Conservation (phyloP, 2,888 invertebrate species). For the Netelia inedita region DNA sequence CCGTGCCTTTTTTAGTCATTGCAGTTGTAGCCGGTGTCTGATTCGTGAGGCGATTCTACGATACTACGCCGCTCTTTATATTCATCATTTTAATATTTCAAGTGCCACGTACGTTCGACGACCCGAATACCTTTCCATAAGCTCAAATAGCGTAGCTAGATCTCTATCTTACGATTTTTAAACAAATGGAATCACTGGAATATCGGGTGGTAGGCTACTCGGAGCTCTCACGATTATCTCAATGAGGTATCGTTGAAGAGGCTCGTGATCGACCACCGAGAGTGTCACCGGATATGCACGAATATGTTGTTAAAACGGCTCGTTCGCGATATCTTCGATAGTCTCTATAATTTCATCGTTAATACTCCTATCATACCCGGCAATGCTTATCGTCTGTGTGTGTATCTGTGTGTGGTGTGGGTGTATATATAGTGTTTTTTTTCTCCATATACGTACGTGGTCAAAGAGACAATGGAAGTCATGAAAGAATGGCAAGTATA, state of each 20-base stretch:
- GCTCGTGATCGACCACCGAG: constrained; percentile 18
- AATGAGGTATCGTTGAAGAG: constrained; percentile 15
- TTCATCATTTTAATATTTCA: no score
- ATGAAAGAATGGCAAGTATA: constrained; percentile 66
- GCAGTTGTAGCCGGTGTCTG: background rate
- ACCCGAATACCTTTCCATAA: no score
- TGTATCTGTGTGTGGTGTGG: no score
- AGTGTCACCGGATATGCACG: constrained; percentile 23
- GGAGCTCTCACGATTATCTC: constrained; percentile 25
- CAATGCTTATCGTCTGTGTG: constrained; percentile 39
- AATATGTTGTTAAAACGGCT: constrained; percentile 21
- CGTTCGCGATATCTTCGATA: constrained; percentile 43
- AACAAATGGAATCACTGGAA: constrained; percentile 66
- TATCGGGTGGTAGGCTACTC: constrained; percentile 48
- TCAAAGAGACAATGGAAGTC: constrained; percentile 66
- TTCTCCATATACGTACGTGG: constrained; percentile 45
- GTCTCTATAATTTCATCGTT: constrained; percentile 25
- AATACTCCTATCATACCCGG: constrained; percentile 52
- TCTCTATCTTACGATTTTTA: constrained; percentile 17
- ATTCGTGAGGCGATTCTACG: background rate
- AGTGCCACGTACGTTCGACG: no score
- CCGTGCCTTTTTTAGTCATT: background rate
- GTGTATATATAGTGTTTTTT: constrained; percentile 39
- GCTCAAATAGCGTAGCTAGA: no score
- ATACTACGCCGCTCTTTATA: no score